Evolutionary conservation across 2,113 vertebrate genomes (phyloP).

Genomic region (Hypomesus transpacificus): DNA sequence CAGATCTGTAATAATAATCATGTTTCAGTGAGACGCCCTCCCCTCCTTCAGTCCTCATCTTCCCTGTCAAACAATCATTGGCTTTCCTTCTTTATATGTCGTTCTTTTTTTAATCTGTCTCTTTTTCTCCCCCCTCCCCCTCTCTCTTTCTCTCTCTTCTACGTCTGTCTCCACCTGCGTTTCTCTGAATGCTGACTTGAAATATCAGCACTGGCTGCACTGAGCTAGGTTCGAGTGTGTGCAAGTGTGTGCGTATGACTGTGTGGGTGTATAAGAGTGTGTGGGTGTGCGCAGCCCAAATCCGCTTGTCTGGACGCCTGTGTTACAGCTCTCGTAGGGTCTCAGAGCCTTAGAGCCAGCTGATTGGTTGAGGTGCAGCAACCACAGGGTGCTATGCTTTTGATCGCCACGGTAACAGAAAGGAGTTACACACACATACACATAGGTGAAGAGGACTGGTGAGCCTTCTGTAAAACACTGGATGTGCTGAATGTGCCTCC

Average conservation of each 20-base stretch:
- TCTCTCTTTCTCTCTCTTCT: slow-evolving; percentile 26
- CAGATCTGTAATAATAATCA: slow-evolving; percentile 33
- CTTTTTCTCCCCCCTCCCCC: slow-evolving; percentile 22
- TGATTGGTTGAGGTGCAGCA: slow-evolving; percentile 14
- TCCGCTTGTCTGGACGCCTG: slow-evolving; percentile 40
- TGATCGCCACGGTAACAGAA: slow-evolving; percentile 41
- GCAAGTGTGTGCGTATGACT: slow-evolving; percentile 17
- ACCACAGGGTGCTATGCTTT: slow-evolving; percentile 32
- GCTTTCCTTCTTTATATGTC: background rate
- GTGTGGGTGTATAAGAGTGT: slow-evolving; percentile 11
- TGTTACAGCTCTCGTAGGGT: slow-evolving; percentile 24
- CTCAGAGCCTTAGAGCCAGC: slow-evolving; percentile 3
- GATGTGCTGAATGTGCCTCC: too few species aligned
- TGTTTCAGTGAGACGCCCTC: slow-evolving; percentile 46
- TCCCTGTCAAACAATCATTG: slow-evolving; percentile 18
- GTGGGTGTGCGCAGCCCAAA: background rate
- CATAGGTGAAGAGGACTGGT: slow-evolving; percentile 8
- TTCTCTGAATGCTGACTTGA: slow-evolving; percentile 22
- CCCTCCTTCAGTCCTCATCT: background rate
- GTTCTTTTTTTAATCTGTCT: slow-evolving; percentile 21
- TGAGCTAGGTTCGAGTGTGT: background rate
- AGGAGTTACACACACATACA: slow-evolving; percentile 41
- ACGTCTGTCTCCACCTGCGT: slow-evolving; percentile 17
- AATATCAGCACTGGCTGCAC: background rate
- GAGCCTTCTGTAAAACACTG: background rate